phyloP scores from a whole-genome alignment of 2,113 vertebrate species.

The Limanda limanda region DNA sequence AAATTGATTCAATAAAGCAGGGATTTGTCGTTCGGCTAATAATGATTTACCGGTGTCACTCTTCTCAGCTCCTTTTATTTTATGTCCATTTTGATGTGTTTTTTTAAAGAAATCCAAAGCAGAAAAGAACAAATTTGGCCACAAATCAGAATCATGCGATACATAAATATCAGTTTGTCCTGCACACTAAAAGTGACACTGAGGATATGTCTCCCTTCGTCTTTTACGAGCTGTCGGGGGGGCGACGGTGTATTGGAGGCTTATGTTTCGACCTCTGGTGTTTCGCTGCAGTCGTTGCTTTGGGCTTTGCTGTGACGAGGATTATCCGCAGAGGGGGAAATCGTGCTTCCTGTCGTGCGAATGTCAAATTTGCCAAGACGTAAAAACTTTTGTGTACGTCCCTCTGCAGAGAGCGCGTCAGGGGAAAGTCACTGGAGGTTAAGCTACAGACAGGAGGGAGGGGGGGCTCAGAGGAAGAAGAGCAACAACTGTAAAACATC shows the following conservation, averaged over 20 bases:
- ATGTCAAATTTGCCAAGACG: constrained; percentile 45
- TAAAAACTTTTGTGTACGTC: constrained; percentile 29
- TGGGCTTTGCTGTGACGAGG: constrained; percentile 37
- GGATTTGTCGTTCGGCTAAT: constrained; percentile 32
- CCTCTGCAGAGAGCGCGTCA: background rate
- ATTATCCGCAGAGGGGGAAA: constrained; percentile 59
- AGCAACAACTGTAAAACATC: constrained; percentile 19
- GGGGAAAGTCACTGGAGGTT: constrained; percentile 4
- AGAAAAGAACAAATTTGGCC: background rate
- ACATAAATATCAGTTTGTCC: background rate
- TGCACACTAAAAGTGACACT: constrained; percentile 1
- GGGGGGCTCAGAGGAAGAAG: no score
- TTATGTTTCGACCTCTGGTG: constrained; percentile 20
- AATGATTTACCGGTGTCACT: constrained; percentile 41
- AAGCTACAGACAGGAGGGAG: background rate
- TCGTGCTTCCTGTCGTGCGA: constrained; percentile 36
- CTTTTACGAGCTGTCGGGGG: constrained; percentile 20
- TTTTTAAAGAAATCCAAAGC: background rate
- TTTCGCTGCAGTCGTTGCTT: constrained; percentile 23
- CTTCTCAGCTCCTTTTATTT: constrained; percentile 27
- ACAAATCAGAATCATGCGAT: constrained; percentile 5
- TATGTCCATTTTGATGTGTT: constrained; percentile 20
- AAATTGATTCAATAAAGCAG: constrained; percentile 29
- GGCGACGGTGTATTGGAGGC: background rate
- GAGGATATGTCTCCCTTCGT: constrained; percentile 3